phyloP scores from a whole-genome alignment of 1,140 invertebrate species.

The Drosophila saltans region DNA sequence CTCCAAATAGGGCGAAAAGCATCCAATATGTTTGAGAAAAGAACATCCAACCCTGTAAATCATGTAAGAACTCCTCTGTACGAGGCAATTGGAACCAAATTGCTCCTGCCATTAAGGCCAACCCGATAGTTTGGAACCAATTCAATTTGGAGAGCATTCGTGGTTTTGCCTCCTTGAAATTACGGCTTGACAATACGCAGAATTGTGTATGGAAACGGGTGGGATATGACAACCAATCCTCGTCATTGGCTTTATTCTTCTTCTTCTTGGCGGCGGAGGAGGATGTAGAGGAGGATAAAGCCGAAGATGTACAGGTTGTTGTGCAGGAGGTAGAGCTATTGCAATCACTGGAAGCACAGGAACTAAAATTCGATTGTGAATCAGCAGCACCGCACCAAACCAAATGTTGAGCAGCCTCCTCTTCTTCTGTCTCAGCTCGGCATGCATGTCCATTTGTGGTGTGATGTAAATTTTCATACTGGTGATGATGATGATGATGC shows the following conservation, averaged over 20 bases:
- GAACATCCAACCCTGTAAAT: constrained; percentile 94
- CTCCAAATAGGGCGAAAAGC: constrained; percentile 92
- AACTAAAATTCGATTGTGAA: constrained; percentile 89
- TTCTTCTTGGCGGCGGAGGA: neutral
- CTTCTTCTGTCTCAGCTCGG: constrained; percentile 68
- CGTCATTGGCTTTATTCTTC: constrained; percentile 60
- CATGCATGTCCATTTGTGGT: constrained; percentile 41
- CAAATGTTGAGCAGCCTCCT: constrained; percentile 89
- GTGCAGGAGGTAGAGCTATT: constrained; percentile 49
- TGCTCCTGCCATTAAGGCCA: constrained; percentile 90
- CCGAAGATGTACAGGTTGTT: neutral
- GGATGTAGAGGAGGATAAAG: neutral
- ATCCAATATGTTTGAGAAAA: constrained; percentile 95
- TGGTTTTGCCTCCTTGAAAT: constrained; percentile 91
- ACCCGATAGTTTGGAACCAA: constrained; percentile 90
- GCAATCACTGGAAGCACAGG: constrained; percentile 86
- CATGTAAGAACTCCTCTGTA: constrained; percentile 89
- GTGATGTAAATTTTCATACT: constrained; percentile 61
- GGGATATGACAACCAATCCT: constrained; percentile 87
- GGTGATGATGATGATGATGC: constrained; percentile 43
- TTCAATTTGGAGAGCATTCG: constrained; percentile 92
- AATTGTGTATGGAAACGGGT: constrained; percentile 93
- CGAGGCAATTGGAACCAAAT: constrained; percentile 92
- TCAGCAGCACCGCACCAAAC: constrained; percentile 86
- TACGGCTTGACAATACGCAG: constrained; percentile 89